Percentiles rank a stretch among this genome's conserved stretches.
Evolutionary conservation across 2,888 invertebrate genomes (phyloP).

Genomic region (Selenia dentaria): DNA sequence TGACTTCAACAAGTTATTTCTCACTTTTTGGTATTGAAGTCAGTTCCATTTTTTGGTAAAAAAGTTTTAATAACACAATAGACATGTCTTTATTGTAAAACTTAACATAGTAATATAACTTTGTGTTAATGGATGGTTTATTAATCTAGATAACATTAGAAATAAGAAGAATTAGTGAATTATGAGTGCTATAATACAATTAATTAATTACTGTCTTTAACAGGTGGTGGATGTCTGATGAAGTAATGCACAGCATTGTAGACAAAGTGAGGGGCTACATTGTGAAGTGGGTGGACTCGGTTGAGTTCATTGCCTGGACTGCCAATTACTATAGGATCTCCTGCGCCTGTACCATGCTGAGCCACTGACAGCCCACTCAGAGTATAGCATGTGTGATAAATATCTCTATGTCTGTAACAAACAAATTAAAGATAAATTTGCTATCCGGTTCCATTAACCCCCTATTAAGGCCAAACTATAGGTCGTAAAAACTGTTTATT

Average conservation of each 20-base stretch:
- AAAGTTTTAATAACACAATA: background rate
- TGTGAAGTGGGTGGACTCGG: slow-evolving; percentile 92
- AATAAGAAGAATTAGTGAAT: too few species aligned
- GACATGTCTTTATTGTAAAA: background rate
- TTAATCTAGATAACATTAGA: slow-evolving; percentile 1
- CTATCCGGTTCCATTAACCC: too few species aligned
- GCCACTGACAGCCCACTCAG: slow-evolving; percentile 97
- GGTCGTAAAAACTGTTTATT: too few species aligned
- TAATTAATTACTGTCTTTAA: slow-evolving; percentile 66
- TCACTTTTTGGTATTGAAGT: too few species aligned
- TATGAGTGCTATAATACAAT: too few species aligned
- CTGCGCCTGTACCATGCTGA: slow-evolving; percentile 87
- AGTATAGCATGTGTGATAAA: slow-evolving; percentile 98
- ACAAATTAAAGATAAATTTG: background rate
- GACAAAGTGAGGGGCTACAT: slow-evolving; percentile 88
- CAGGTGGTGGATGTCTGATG: slow-evolving; percentile 73
- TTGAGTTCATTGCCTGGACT: slow-evolving; percentile 88
- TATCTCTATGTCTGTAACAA: slow-evolving; percentile 90
- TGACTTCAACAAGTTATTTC: too few species aligned
- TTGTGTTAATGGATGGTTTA: slow-evolving; percentile 1
- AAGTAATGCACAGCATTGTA: slow-evolving; percentile 81
- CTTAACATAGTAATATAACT: background rate
- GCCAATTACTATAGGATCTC: slow-evolving; percentile 86
- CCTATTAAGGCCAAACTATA: too few species aligned
- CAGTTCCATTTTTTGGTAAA: too few species aligned